These are phyloP conservation scores for Chloroceryle aenea DNA, from an alignment of 2,113 vertebrate species.

Conservation along the genomic window DNA sequence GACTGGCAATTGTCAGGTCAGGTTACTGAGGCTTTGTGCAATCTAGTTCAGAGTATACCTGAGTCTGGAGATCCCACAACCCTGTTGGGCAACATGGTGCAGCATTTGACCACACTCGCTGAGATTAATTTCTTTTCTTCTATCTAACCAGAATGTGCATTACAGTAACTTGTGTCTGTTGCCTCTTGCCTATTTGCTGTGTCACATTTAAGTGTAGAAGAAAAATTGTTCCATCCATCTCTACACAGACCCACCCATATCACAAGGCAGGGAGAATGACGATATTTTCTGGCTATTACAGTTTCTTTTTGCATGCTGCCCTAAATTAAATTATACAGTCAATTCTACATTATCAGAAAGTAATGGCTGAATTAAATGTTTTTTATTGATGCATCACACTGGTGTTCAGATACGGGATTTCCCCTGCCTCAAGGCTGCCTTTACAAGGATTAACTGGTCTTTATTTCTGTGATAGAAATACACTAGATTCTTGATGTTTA, in stretches of 20 bases:
- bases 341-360: neutral
- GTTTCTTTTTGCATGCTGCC: neutral
- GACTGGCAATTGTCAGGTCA: neutral
- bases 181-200: neutral
- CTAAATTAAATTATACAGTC: constrained; percentile 4
- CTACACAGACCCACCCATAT: neutral
- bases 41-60: neutral
- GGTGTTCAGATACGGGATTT: neutral
- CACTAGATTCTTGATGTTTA: neutral
- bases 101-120: neutral
- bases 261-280: neutral
- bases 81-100: neutral
- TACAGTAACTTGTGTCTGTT: neutral
- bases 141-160: neutral
- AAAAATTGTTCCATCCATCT: neutral
- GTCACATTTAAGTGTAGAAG: neutral
- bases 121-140: neutral
- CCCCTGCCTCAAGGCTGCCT: neutral
- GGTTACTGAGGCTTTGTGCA: neutral
- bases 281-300: neutral
- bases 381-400: neutral
- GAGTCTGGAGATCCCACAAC: neutral
- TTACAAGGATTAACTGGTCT: neutral
- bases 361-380: neutral
- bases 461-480: neutral